Evolutionary conservation across 2,797 vertebrate species (phyloP), one percentile per base, ranked within the genome.

Genomic region (Syncerus caffer): DNA sequence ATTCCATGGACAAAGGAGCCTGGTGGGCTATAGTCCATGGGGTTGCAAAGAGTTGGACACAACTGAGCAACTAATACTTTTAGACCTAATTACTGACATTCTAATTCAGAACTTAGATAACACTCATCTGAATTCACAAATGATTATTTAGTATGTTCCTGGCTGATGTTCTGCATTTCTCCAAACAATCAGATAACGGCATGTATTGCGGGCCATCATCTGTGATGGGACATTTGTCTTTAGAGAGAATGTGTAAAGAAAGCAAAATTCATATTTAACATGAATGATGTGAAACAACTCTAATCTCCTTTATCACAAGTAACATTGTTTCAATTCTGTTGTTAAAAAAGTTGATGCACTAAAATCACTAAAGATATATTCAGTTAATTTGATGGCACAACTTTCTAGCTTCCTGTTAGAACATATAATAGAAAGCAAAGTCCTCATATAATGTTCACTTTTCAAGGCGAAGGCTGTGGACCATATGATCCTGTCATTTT

Each of bases 331-430:
- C 67, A 95, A 82, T 47, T 93, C 50, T 82, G 38, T 83, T 53
- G n/a, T 60, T 93, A 96, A 42, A 91, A 91, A 96, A 95, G 82
- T 34, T 90, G 57, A 89, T n/a, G 47, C 6, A 13, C 9, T 92
- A 87, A 67, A 50, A 78, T 82, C 11, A 17, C 29, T 71, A 29
- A 90, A 67, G 57, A 74, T 34, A 74, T 31, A 64, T 47, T 89
- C 34, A 50, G 23, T 50, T 82, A 90, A 92, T 88, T 16, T 93
- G 45, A 89, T n/a, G 29, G 60, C 25, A 89, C 74, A 86, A 71
- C 80, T 88, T 84, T 58, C 51, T 91, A 91, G 42, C 89, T 94
- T 90, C 51, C 31, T 85, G 4, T 93, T 85, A 82, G 25, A 79
- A 84, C 21, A 45, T 34, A 50, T n/a, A 47, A 47, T 15, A 92